These are phyloP conservation scores for Zaprionus kolodkinae DNA, from an alignment of 1,140 invertebrate species.

Conservation along the genomic window DNA sequence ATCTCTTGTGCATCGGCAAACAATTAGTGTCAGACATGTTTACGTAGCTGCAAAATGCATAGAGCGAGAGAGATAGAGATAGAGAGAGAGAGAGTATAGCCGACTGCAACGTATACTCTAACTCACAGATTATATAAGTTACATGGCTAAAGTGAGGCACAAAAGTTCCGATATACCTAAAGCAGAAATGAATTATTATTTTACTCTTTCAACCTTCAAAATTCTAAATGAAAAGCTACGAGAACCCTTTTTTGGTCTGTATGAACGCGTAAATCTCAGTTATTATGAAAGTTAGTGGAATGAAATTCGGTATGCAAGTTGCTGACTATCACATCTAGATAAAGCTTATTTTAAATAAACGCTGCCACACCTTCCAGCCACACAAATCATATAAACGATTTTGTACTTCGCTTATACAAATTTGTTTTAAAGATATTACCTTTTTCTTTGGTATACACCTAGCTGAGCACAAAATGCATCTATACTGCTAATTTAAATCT, in stretches of 20 bases:
- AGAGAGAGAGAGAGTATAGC: neutral
- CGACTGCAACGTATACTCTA: neutral
- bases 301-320: neutral
- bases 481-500: neutral
- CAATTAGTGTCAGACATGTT: conserved; percentile 10
- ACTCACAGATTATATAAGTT: too few species aligned
- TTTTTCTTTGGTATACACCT: neutral
- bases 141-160: too few species aligned
- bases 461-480: neutral
- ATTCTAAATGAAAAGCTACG: too few species aligned
- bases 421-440: neutral
- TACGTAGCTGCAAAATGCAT: neutral
- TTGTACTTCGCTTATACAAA: neutral
- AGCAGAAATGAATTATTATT: too few species aligned
- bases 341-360: neutral
- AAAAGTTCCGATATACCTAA: too few species aligned
- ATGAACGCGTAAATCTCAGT: neutral
- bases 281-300: neutral
- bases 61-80: neutral
- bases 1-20: conserved; percentile 23
- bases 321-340: neutral
- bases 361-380: neutral
- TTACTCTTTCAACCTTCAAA: too few species aligned
- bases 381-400: neutral
- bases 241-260: neutral